Evolutionary conservation across 2,888 invertebrate genomes (phyloP).

Genomic region (Idaea aversata): DNA sequence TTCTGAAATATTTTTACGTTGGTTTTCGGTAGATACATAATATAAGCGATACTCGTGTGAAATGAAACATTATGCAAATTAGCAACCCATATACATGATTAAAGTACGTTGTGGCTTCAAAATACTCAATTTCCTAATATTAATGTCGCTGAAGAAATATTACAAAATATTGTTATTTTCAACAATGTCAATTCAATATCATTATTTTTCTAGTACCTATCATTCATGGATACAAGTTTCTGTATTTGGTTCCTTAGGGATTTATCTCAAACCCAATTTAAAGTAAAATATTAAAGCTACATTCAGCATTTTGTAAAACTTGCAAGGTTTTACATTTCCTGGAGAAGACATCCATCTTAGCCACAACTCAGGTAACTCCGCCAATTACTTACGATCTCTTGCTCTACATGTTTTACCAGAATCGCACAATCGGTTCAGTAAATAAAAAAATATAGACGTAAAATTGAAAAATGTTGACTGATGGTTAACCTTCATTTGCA

Average conservation of each 20-base stretch:
- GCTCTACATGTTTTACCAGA: background rate
- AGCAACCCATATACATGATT: conserved; percentile 19
- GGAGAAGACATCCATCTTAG: background rate
- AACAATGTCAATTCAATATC: background rate
- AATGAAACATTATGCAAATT: conserved; percentile 12
- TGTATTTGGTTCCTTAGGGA: background rate
- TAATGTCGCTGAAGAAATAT: background rate
- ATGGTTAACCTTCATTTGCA: background rate
- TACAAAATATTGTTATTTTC: background rate
- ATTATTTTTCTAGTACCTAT: background rate
- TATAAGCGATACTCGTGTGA: no score
- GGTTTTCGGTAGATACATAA: no score
- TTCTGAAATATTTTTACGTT: no score
- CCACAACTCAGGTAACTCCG: background rate
- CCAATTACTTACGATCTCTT: background rate
- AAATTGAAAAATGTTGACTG: background rate
- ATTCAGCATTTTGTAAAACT: conserved; percentile 18
- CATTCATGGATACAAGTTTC: background rate
- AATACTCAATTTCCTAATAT: conserved; percentile 4
- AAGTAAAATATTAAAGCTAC: conserved; percentile 4
- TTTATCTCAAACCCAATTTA: background rate
- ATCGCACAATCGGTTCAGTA: background rate
- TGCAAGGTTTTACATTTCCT: background rate
- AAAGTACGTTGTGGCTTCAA: conserved; percentile 10
- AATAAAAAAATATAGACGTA: background rate